These are phyloP conservation scores for Lottia scabra DNA, from an alignment of 2,888 invertebrate species.

Conservation along the genomic window DNA sequence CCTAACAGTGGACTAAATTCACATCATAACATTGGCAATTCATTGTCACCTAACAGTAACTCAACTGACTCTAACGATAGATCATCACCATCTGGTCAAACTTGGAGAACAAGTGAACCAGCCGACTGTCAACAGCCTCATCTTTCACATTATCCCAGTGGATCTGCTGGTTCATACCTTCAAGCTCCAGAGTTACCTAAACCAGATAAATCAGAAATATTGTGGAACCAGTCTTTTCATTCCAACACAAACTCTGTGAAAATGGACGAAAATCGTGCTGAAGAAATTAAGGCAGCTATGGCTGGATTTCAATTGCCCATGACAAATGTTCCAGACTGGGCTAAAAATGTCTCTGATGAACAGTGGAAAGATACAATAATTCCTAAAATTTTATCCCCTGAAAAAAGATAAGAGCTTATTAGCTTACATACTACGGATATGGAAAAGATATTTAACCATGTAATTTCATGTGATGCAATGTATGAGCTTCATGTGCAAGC, in stretches of 20 bases:
- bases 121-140: background rate
- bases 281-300: slow-evolving; percentile 60
- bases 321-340: slow-evolving; percentile 62
- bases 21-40: too few relatives aligned
- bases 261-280: slow-evolving; percentile 49
- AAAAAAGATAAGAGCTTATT: background rate
- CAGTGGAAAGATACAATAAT: slow-evolving; percentile 55
- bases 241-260: background rate
- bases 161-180: background rate
- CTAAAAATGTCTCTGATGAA: slow-evolving; percentile 55
- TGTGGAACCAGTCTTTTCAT: slow-evolving; percentile 50
- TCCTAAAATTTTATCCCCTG: slow-evolving; percentile 38
- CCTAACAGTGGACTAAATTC: too few relatives aligned
- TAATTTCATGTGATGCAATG: too few relatives aligned
- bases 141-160: background rate
- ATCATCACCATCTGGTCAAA: background rate
- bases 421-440: too few relatives aligned
- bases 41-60: too few relatives aligned
- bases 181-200: slow-evolving; percentile 48
- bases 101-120: background rate
- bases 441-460: too few relatives aligned
- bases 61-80: too few relatives aligned
- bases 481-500: too few relatives aligned
- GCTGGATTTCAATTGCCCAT: slow-evolving; percentile 54
- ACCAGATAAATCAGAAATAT: slow-evolving; percentile 39